A percentile compares a stretch with the other conserved stretches of the same genome.
phyloP scores from a whole-genome alignment of 2,888 invertebrate species.

The Therioaphis trifolii region DNA sequence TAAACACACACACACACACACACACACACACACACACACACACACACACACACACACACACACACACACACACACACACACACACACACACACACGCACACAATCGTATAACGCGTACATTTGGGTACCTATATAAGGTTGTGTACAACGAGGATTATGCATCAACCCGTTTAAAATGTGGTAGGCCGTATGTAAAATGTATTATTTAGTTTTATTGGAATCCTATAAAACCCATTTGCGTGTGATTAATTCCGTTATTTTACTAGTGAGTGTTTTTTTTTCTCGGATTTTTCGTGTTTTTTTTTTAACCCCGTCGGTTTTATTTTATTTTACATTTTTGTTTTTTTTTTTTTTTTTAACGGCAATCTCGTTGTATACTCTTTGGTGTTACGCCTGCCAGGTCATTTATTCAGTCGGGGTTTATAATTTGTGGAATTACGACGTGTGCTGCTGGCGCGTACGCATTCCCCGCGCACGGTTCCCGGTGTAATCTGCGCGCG shows the following conservation, averaged over 20 bases:
- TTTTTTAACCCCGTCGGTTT: too few species aligned
- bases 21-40: too few species aligned
- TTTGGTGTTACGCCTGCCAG: not conserved
- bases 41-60: too few species aligned
- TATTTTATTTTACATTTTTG: too few species aligned
- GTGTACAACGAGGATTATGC: too few species aligned
- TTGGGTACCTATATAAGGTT: too few species aligned
- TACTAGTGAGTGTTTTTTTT: not conserved
- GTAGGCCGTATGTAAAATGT: not conserved
- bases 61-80: too few species aligned
- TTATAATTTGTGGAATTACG: conserved; percentile 25
- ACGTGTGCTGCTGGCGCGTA: not conserved
- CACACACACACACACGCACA: too few species aligned
- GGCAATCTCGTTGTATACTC: not conserved
- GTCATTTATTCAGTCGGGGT: not conserved
- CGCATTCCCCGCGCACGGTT: not conserved
- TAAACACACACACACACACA: too few species aligned
- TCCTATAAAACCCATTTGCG: not conserved
- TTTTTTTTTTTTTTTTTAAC: not conserved
- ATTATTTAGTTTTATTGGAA: not conserved
- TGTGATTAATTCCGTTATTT: conserved; percentile 5
- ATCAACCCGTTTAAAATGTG: not conserved
- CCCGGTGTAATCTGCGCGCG: not conserved
- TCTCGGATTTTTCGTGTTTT: not conserved
- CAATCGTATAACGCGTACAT: too few species aligned